Evolutionary conservation across 2,113 vertebrate species (phyloP).

Genomic region (Channa argus): DNA sequence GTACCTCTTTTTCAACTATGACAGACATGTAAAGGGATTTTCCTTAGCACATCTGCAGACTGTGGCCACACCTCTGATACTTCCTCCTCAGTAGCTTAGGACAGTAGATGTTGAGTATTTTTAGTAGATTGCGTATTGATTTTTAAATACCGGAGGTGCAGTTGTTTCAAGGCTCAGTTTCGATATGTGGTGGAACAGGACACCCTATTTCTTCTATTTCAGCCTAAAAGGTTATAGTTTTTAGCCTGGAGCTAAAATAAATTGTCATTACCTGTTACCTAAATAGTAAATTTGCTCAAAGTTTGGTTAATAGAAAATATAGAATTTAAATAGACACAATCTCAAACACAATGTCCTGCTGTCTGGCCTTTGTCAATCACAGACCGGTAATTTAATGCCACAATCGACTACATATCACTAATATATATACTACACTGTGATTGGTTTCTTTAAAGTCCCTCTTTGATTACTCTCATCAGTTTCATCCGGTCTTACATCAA

Average conservation of each 20-base stretch:
- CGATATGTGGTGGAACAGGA: neutral
- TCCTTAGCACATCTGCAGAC: too few species aligned
- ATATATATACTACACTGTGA: neutral
- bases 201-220: constrained; percentile 1
- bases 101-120: neutral
- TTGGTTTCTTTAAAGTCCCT: neutral
- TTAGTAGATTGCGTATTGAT: neutral
- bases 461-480: constrained; percentile 2
- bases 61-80: constrained; percentile 1
- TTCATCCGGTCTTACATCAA: neutral
- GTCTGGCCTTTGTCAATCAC: constrained; percentile 33
- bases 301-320: constrained; percentile 22
- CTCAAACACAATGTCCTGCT: constrained; percentile 45
- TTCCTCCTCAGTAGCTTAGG: neutral
- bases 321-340: neutral
- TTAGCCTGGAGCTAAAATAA: constrained; percentile 3
- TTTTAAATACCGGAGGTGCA: neutral
- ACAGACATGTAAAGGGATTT: too few species aligned
- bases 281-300: too few species aligned
- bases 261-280: neutral
- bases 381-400: neutral
- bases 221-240: neutral
- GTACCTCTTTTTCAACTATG: too few species aligned
- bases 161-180: constrained; percentile 1
- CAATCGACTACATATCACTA: too few species aligned